phyloP scores from a whole-genome alignment of 2,888 invertebrate species.

The Salticus scenicus region DNA sequence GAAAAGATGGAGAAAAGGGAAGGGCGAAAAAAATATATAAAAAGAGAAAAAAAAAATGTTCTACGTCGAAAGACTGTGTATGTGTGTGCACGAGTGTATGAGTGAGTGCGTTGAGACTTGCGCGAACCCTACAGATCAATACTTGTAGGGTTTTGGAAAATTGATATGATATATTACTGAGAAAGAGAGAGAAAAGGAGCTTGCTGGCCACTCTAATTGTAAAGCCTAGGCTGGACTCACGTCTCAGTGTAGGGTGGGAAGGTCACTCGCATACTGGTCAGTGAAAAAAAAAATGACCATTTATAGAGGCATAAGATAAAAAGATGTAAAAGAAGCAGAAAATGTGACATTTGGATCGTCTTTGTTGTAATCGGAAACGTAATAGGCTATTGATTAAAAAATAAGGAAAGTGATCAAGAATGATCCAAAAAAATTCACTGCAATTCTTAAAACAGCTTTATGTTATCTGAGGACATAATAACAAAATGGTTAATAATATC shows the following conservation, averaged over 20 bases:
- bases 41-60: conserved; percentile 2
- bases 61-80: conserved; percentile 33
- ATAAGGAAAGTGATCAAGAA: too few relatives aligned
- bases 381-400: too few relatives aligned
- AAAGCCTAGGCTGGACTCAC: conserved; percentile 66
- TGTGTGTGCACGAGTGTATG: conserved; percentile 26
- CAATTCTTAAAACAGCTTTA: too few relatives aligned
- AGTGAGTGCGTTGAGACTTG: conserved; percentile 40
- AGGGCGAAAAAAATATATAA: conserved; percentile 23
- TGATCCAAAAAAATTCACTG: too few relatives aligned
- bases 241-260: conserved; percentile 66
- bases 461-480: too few relatives aligned
- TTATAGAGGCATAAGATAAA: neutral
- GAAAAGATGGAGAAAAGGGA: conserved; percentile 44
- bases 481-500: too few relatives aligned
- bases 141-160: conserved; percentile 71
- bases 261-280: conserved; percentile 41
- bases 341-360: neutral
- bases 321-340: neutral
- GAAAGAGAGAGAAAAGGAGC: conserved; percentile 20
- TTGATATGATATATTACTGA: conserved; percentile 71
- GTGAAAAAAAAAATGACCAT: conserved; percentile 13
- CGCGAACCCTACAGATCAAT: conserved; percentile 60
- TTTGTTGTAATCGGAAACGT: neutral
- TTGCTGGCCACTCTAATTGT: conserved; percentile 62